Evolutionary conservation across 2,888 invertebrate species (phyloP).

Genomic region (Troides aeacus): DNA sequence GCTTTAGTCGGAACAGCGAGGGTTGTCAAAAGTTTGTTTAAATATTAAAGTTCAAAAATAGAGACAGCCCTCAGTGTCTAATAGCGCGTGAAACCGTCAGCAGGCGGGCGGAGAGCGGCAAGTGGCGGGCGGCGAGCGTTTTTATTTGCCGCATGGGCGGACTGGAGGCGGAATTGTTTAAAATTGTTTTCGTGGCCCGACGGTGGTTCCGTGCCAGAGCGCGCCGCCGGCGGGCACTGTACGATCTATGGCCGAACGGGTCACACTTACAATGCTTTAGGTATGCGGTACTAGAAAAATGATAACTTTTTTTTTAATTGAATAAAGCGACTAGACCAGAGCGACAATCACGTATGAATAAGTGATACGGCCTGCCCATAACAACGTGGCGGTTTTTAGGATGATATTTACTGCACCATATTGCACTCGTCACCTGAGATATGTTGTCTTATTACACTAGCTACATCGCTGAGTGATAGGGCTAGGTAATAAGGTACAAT

Average conservation of each 20-base stretch:
- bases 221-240: constrained; percentile 7
- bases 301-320: neutral
- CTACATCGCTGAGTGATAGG: no score
- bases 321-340: no score
- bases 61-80: constrained; percentile 41
- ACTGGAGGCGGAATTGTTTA: constrained; percentile 32
- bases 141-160: constrained; percentile 43
- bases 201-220: constrained; percentile 19
- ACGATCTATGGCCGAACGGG: constrained; percentile 13
- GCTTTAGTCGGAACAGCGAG: no score
- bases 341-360: no score
- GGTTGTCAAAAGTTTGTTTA: no score
- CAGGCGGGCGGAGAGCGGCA: constrained; percentile 27
- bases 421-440: no score
- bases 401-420: no score
- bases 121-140: constrained; percentile 36
- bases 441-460: no score
- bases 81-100: constrained; percentile 66
- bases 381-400: no score
- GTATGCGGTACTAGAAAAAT: neutral
- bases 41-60: neutral
- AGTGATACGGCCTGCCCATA: no score
- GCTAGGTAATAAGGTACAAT: no score
- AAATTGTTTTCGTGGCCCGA: constrained; percentile 33
- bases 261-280: constrained; percentile 7